These are phyloP conservation scores for Sminthurinus signatus DNA, from an alignment of 1,140 invertebrate species.

Conservation along the genomic window DNA sequence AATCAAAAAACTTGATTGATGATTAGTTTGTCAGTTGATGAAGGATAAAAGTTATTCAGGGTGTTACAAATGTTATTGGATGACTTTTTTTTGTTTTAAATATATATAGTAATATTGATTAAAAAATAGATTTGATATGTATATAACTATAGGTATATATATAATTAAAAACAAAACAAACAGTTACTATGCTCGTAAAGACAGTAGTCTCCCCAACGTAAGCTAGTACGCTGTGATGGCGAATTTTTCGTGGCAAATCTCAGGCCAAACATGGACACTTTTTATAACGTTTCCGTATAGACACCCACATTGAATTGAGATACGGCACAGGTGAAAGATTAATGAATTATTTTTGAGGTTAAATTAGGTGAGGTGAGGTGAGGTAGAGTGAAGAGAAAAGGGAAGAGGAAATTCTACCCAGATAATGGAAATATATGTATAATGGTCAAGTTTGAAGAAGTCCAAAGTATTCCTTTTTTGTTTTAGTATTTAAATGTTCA, in stretches of 20 bases:
- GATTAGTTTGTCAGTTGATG: not conserved
- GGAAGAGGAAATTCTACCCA: too few relatives aligned
- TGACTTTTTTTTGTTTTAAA: not conserved
- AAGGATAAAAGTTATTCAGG: not conserved
- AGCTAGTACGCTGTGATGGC: conserved; percentile 88
- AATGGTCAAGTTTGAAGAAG: too few relatives aligned
- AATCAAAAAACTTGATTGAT: not conserved
- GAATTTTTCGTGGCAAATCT: conserved; percentile 89
- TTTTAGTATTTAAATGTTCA: too few relatives aligned
- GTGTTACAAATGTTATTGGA: not conserved
- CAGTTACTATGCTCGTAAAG: not conserved
- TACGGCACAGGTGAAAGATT: not conserved
- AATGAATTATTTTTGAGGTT: too few relatives aligned
- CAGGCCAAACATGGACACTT: conserved; percentile 78
- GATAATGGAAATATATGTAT: too few relatives aligned
- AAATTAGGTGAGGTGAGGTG: too few relatives aligned
- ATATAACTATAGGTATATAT: not conserved
- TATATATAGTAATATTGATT: not conserved
- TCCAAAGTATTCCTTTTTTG: too few relatives aligned
- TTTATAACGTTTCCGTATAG: conserved; percentile 27
- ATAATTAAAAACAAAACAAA: not conserved
- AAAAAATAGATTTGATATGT: not conserved
- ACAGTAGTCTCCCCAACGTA: conserved; percentile 89
- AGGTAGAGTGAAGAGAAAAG: too few relatives aligned
- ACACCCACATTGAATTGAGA: conserved; percentile 22